phyloP scores from a whole-genome alignment of 2,797 vertebrate genomes.

The Synanceia verrucosa region DNA sequence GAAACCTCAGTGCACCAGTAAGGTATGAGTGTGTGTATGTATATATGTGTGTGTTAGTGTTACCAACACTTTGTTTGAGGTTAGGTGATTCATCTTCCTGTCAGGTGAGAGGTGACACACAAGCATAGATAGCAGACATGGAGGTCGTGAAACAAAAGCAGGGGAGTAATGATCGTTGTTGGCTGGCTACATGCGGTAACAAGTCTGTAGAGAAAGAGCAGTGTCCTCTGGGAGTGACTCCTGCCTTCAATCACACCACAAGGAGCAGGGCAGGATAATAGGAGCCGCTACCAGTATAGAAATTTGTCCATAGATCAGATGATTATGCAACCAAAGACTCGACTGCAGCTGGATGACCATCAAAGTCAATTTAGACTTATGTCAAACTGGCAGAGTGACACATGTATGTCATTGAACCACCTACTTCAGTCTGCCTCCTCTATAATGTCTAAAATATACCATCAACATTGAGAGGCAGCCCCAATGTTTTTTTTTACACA shows the following conservation, averaged over 20 bases:
- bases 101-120: slow-evolving; percentile 38
- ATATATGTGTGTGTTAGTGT: slow-evolving; percentile 28
- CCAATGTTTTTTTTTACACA: slow-evolving; percentile 24
- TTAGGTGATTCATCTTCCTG: slow-evolving; percentile 53
- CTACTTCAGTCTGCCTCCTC: slow-evolving; percentile 11
- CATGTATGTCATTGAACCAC: background rate
- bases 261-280: slow-evolving; percentile 15
- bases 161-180: slow-evolving; percentile 47
- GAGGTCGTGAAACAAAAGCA: slow-evolving; percentile 24
- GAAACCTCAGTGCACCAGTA: slow-evolving; percentile 35
- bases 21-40: slow-evolving; percentile 23
- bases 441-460: slow-evolving; percentile 37
- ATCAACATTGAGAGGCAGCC: slow-evolving; percentile 33
- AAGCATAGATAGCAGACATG: slow-evolving; percentile 19
- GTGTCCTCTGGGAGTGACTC: slow-evolving; percentile 27
- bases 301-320: slow-evolving; percentile 13
- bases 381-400: slow-evolving; percentile 18
- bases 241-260: slow-evolving; percentile 40
- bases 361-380: background rate
- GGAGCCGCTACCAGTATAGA: slow-evolving; percentile 2
- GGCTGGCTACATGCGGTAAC: slow-evolving; percentile 53
- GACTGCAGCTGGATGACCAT: slow-evolving; percentile 10
- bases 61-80: slow-evolving; percentile 37
- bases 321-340: slow-evolving; percentile 22
- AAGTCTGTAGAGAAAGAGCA: slow-evolving; percentile 22